Percentiles rank a stretch among this genome's conserved stretches.
phyloP scores from a whole-genome alignment of 30 jellyfish, hydroid and myxozoan genomes.

The Hydra vulgaris region DNA sequence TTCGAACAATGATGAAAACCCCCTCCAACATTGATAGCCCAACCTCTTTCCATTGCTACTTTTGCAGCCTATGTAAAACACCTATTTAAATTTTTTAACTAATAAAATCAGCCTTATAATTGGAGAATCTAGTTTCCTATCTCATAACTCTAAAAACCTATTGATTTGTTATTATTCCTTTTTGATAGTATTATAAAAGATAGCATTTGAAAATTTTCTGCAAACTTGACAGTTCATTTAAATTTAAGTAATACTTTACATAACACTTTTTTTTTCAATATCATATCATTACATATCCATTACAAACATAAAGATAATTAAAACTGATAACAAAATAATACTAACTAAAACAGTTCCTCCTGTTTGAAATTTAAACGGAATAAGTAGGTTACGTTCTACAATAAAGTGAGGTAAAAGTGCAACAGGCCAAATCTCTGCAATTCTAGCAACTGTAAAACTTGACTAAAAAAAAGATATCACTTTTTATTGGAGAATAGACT shows the following conservation, averaged over 20 bases:
- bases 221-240: no score
- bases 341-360: conserved; percentile 92
- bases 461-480: conserved; percentile 28
- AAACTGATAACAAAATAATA: no score
- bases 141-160: no score
- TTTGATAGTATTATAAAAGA: no score
- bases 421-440: conserved; percentile 72
- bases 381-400: conserved; percentile 48
- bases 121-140: no score
- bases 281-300: no score
- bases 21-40: conserved; percentile 86
- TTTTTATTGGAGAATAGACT: no score
- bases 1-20: conserved; percentile 92
- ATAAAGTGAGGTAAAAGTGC: conserved; percentile 59
- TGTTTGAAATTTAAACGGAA: conserved; percentile 54
- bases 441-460: conserved; percentile 66
- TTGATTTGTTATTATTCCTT: not conserved
- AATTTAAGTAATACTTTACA: no score
- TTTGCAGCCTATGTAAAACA: conserved; percentile 59
- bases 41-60: conserved; percentile 65
- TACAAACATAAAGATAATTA: no score
- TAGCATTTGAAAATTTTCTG: no score
- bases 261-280: no score
- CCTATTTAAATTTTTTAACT: not conserved
- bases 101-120: no score